Conservation (phyloP, 2,113 vertebrate genomes). For the Spea bombifrons region DNA sequence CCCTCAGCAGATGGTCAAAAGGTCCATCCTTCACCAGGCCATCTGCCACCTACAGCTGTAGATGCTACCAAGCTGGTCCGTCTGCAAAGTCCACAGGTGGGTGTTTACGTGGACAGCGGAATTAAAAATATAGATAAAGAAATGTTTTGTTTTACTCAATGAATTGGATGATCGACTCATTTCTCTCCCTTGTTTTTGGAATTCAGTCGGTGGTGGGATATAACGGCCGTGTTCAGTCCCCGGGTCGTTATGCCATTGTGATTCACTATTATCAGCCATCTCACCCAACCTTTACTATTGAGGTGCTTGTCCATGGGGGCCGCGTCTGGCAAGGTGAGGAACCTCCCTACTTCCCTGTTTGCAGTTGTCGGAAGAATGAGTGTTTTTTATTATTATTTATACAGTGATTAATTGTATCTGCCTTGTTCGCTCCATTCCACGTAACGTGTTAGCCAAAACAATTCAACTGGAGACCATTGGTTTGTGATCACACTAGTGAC, state of each 20-base stretch:
- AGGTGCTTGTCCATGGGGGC: constrained; percentile 82
- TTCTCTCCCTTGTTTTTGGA: constrained; percentile 54
- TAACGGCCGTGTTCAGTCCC: constrained; percentile 69
- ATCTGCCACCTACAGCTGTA: constrained; percentile 65
- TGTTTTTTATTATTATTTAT: too few relatives aligned
- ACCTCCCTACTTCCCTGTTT: too few relatives aligned
- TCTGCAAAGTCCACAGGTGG: constrained; percentile 80
- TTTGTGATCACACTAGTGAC: too few relatives aligned
- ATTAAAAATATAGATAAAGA: too few relatives aligned
- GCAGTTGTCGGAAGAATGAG: too few relatives aligned
- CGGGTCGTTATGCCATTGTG: constrained; percentile 90
- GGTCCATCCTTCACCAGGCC: constrained; percentile 49
- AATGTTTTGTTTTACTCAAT: too few relatives aligned
- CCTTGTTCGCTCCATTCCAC: too few relatives aligned
- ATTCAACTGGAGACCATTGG: too few relatives aligned
- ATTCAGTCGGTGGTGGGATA: constrained; percentile 79
- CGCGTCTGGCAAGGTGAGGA: constrained; percentile 88
- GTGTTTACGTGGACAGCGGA: background rate
- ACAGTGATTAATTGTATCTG: too few relatives aligned
- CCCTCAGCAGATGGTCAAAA: constrained; percentile 30
- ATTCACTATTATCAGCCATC: constrained; percentile 88
- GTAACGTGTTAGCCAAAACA: too few relatives aligned
- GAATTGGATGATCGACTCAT: background rate
- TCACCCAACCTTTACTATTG: constrained; percentile 76
- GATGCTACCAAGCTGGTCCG: constrained; percentile 72